Base-by-base conservation (phyloP, 2,888 invertebrate genomes). In the Ophion slaviceki region DNA sequence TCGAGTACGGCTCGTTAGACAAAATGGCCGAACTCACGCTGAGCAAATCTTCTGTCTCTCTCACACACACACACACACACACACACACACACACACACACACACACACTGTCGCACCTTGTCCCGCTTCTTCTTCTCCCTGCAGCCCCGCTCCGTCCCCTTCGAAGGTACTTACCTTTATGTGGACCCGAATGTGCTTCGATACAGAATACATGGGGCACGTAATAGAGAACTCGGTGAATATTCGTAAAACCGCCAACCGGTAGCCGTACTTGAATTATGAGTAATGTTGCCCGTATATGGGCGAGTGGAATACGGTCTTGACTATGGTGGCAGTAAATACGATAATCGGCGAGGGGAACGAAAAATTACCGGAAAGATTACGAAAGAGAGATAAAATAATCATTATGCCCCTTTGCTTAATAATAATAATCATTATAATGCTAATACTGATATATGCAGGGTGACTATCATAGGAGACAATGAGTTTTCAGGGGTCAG, bases 261-360 rank as follows among this genome's bases (percentile, higher is more conserved):
- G 32, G 59, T 57, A 64, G 64, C 47, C 47, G 17, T 71, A 6
- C 66, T 67, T 80, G 84, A 80, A 80, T 84, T 84, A 84, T 66
- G 84, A 84, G 80, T 84, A 84, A 80, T 32, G 32, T 4, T 32
- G 32, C 4, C 32, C 32, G 32, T 32, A 32, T 32, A 80, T 67
- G 36, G 64, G 47, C 53, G 71, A 64, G 4, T 32, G 32, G 32
- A 32, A 32, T 32, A 4, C 32, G 4, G 32, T 32, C 32, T 32
- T 32, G 4, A 32, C 4, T 32, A 32, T 32, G 3, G 28, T 28
- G 3, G 28, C 28, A 28, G 3, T 28, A 28, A 28, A 28, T 28
- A 28, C 28, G 28, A 2, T 2, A 1, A 28, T 28, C 28, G 28
- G 28, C 28, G 28, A 28, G 28, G 0, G 3, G 28, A 28, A 2